Conservation (phyloP, 1,140 invertebrate species). For the Adoxophyes honmai region DNA sequence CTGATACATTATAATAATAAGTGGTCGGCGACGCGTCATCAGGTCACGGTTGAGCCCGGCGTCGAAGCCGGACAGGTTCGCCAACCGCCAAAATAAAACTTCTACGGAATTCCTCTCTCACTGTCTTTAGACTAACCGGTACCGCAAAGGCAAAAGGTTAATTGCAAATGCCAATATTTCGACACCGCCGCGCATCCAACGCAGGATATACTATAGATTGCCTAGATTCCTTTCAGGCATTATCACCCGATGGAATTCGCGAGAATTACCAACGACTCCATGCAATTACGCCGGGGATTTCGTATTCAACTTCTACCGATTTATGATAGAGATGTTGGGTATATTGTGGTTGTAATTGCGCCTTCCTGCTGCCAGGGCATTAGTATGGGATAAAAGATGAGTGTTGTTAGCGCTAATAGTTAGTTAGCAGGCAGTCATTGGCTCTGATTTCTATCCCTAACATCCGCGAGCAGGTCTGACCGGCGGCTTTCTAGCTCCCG, state of each 20-base stretch:
- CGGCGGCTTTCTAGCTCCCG: slow-evolving; percentile 43
- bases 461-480: slow-evolving; percentile 31
- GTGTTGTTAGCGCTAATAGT: slow-evolving; percentile 33
- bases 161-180: slow-evolving; percentile 38
- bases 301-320: slow-evolving; percentile 12
- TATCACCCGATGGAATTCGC: too few species aligned
- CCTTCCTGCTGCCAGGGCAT: slow-evolving; percentile 19
- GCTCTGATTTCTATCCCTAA: slow-evolving; percentile 41
- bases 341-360: slow-evolving; percentile 17
- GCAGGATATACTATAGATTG: background rate
- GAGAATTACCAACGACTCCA: background rate
- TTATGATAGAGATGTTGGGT: slow-evolving; percentile 5
- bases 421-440: slow-evolving; percentile 30
- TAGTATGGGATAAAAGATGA: slow-evolving; percentile 2
- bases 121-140: slow-evolving; percentile 36
- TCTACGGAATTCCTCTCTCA: slow-evolving; percentile 44
- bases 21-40: background rate
- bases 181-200: slow-evolving; percentile 6
- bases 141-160: slow-evolving; percentile 47
- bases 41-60: background rate
- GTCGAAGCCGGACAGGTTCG: slow-evolving; percentile 3
- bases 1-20: background rate
- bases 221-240: too few species aligned
- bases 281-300: background rate
- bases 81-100: background rate